Conservation (phyloP, 2,797 vertebrate species). For the Rhynchonycteris naso region DNA sequence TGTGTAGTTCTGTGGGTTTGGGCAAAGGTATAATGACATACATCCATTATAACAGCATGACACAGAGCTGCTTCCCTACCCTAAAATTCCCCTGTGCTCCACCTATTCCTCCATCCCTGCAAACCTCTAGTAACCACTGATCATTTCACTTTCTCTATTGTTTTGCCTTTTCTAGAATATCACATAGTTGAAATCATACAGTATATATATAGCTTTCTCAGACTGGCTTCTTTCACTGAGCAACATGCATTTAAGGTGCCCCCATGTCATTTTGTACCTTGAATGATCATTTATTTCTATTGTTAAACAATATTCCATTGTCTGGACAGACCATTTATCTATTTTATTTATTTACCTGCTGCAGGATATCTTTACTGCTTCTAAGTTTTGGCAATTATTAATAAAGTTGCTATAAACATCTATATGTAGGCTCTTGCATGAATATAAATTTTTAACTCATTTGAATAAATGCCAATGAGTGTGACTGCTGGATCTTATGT, state of each 20-base stretch:
- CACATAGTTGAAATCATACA: background rate
- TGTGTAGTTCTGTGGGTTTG: background rate
- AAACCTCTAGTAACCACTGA: background rate
- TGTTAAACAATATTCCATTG: background rate
- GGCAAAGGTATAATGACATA: background rate
- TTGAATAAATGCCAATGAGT: background rate
- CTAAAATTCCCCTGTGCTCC: background rate
- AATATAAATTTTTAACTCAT: slow-evolving; percentile 27
- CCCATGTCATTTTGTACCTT: background rate
- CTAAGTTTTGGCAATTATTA: slow-evolving; percentile 21
- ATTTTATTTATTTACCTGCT: background rate
- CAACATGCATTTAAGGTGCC: background rate
- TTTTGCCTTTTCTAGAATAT: slow-evolving; percentile 2
- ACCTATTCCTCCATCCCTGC: background rate
- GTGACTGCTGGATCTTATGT: background rate
- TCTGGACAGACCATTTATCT: background rate
- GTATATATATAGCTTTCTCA: background rate
- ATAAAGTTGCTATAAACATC: background rate
- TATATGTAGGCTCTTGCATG: background rate
- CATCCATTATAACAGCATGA: background rate
- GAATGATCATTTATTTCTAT: background rate
- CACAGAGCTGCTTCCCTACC: background rate
- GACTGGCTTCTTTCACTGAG: slow-evolving; percentile 16
- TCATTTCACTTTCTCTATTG: background rate
- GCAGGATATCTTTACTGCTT: background rate